Base-by-base conservation (phyloP, 2,113 vertebrate genomes). In the Cyprinus carpio region DNA sequence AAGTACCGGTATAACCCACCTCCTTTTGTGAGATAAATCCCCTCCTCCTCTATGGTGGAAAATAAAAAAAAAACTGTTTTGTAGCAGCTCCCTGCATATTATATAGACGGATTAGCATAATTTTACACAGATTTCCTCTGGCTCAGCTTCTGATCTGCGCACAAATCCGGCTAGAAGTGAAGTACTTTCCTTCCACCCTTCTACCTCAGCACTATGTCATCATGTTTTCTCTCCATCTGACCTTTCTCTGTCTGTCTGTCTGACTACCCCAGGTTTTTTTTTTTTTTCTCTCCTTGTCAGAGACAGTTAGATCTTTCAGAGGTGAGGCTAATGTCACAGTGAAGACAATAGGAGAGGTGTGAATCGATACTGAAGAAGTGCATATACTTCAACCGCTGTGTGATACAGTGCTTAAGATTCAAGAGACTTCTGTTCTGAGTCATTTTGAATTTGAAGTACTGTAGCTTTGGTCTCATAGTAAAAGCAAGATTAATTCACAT, bases 201-300 rank as follows among this genome's bases (percentile, higher is more conserved):
- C 65, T 88, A 87, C 88, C 81, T 85, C 81, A 23, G n/a, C 79
- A 69, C 76, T 85, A 88, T 89, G 81, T 25, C 84, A 43, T 87
- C 80, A 86, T 87, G 87, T 87, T 90, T 83, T 88, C 91, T 89
- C 90, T 80, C 85, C 81, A 77, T 51, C 62, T 77, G 1, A 31
- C 60, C 58, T 76, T 56, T 64, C 23, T 67, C 74, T 60, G 23
- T 84, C 82, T 78, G n/a, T 67, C 58, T 80, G 46, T 49, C 46
- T 4, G 31, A 16, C 72, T 40, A 27, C 43, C 71, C n/a, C 7
- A n/a, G n/a, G n/a, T n/a, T n/a, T n/a, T n/a, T 8, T 4, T 10
- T 3, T 4, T 76, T 23, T 62, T 58, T 62, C 40, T 62, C 43
- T 62, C 27, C 13, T 51, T 71, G 23, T 31, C 67, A 2, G 75